Evolutionary conservation across 2,797 vertebrate species (phyloP), one percentile per base, ranked within the genome.

Genomic region (Phrynocephalus vlangalii): DNA sequence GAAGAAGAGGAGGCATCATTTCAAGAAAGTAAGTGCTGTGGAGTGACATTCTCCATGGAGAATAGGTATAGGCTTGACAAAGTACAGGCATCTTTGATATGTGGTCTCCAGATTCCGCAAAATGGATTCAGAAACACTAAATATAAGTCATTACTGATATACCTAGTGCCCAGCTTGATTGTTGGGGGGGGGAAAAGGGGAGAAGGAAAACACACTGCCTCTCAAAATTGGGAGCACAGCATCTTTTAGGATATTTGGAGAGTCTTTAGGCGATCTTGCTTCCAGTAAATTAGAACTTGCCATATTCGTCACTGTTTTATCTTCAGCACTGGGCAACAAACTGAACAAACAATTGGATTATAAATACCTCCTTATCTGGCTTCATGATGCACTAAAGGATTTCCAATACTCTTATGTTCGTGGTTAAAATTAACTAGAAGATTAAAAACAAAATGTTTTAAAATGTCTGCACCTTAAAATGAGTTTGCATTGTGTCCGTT

Each of bases 1-100:
- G 98, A 99, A 73, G 98, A 99, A 75, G 98, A 98, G 10, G 98
- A 99, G 92, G 87, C 96, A 56, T 94, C 97, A 44, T 98, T 97
- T 92, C 91, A 98, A 87, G 99, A 99, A 93, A 98, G 99, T 99
- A 97, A 83, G 98, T 98, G 87, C 10, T 63, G 1, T 33, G 63
- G 26, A 72, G 77, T 66, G 70, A 7, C 22, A 77, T 16, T 5
- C 15, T 66, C 44, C 5, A 56, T 70, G 76, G 66, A 63, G 70
- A 67, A 73, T 75, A 85, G 44, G n/a, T 38, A 68, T 56, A 24
- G 38, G 11, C 6, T 20, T 38, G 10, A 76, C 18, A 52, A 67
- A 81, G n/a, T 68, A 26, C 70, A 44, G 60, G 44, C 60, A 10
- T 76, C 2, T 13, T 18, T 85, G 18, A 76, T 48, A 48, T 85